A percentile compares a stretch with the other conserved stretches of the same genome.
These are phyloP conservation scores for Borostomias antarcticus DNA, from an alignment of 2,797 vertebrate species.

Conservation along the genomic window DNA sequence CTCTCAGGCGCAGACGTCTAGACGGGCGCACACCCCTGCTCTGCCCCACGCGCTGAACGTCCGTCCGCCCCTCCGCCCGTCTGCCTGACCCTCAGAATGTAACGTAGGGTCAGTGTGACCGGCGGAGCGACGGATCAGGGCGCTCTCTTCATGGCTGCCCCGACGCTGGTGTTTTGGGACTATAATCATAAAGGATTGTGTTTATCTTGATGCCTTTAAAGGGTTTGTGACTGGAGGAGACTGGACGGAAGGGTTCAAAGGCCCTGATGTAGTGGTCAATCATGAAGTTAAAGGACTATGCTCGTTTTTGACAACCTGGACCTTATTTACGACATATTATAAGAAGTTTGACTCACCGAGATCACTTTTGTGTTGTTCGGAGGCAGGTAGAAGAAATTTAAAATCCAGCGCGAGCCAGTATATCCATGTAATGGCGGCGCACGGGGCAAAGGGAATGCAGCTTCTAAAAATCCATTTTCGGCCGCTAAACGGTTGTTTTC, in stretches of 20 bases:
- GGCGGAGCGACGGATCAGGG: no score
- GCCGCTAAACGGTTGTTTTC: no score
- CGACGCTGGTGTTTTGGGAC: not conserved
- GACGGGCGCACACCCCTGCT: slow-evolving; percentile 20
- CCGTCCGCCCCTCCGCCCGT: not conserved
- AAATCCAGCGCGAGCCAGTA: no score
- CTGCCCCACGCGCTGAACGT: slow-evolving; percentile 13
- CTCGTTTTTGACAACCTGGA: no score
- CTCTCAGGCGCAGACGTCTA: no score
- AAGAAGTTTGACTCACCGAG: no score
- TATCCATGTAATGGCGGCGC: no score
- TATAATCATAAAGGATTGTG: not conserved
- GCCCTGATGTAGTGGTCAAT: not conserved
- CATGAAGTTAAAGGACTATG: not conserved
- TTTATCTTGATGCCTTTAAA: not conserved
- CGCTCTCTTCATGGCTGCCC: not conserved
- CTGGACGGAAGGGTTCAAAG: slow-evolving; percentile 1
- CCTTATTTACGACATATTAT: no score
- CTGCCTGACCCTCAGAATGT: slow-evolving; percentile 59
- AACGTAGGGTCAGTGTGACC: slow-evolving; percentile 2
- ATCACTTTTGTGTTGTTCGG: no score
- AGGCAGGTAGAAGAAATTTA: no score
- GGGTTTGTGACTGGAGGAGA: not conserved
- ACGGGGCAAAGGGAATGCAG: no score
- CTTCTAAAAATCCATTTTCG: no score